Percentiles rank a stretch among this genome's conserved stretches.
Evolutionary conservation across 2,888 invertebrate species (phyloP).

Genomic region (Troides aeacus): DNA sequence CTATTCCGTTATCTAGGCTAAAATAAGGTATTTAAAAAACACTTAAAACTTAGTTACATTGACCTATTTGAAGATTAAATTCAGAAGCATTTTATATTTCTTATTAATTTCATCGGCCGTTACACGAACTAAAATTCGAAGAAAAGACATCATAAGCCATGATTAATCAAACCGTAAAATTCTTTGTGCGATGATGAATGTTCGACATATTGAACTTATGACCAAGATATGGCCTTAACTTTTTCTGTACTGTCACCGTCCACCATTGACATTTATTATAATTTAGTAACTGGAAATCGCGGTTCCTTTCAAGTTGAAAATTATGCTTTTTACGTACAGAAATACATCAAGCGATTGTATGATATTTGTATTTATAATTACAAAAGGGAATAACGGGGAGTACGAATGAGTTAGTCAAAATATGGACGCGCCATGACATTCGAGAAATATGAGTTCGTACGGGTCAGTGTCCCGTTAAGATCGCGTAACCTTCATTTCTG

Average conservation of each 20-base stretch:
- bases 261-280: constrained; percentile 45
- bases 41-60: too few relatives aligned
- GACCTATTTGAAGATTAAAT: too few relatives aligned
- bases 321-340: constrained; percentile 15
- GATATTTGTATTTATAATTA: constrained; percentile 6
- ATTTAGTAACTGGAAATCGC: constrained; percentile 39
- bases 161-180: constrained; percentile 42
- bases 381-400: constrained; percentile 9
- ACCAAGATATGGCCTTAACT: constrained; percentile 46
- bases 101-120: neutral
- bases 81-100: too few relatives aligned
- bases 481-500: constrained; percentile 21
- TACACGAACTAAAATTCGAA: neutral
- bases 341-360: constrained; percentile 3
- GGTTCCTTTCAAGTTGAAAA: constrained; percentile 33
- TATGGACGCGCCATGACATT: constrained; percentile 21
- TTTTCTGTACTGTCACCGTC: constrained; percentile 47
- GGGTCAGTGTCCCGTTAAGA: constrained; percentile 23
- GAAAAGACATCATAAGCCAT: constrained; percentile 39
- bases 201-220: constrained; percentile 48
- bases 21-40: too few relatives aligned
- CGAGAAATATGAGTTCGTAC: constrained; percentile 8
- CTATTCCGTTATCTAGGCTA: too few relatives aligned
- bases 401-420: constrained; percentile 9
- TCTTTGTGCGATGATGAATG: constrained; percentile 40